phyloP scores from a whole-genome alignment of 2,888 invertebrate species.

The Bugulina stolonifera region DNA sequence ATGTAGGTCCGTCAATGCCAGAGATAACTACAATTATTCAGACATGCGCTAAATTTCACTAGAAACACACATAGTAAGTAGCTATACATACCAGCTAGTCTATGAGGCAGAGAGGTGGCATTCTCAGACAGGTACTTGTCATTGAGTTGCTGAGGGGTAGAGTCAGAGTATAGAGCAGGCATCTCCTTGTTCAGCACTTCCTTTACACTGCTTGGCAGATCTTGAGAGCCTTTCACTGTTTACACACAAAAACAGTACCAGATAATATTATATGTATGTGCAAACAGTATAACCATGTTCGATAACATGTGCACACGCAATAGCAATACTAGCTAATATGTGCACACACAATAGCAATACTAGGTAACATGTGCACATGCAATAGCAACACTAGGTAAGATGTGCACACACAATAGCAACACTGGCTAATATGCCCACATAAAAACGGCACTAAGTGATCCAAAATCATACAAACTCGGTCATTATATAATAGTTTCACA shows the following conservation, averaged over 20 bases:
- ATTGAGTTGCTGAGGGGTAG: constrained; percentile 59
- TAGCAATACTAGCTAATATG: too few species aligned
- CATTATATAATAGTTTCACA: too few species aligned
- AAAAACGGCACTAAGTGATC: neutral
- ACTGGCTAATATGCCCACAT: neutral
- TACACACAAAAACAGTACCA: too few species aligned
- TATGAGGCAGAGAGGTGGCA: constrained; percentile 66
- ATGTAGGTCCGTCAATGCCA: too few species aligned
- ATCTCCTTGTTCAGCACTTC: constrained; percentile 54
- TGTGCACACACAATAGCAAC: neutral
- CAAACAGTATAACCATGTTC: too few species aligned
- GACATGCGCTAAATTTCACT: too few species aligned
- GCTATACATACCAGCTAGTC: constrained; percentile 74
- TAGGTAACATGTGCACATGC: neutral
- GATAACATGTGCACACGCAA: too few species aligned
- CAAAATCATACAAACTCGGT: too few species aligned
- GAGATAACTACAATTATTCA: too few species aligned
- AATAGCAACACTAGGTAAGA: neutral
- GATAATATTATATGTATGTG: too few species aligned
- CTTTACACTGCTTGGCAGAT: constrained; percentile 39
- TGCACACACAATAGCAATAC: too few species aligned
- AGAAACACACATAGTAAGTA: too few species aligned
- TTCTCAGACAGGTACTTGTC: constrained; percentile 64
- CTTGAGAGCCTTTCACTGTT: neutral
- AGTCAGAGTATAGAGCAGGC: constrained; percentile 26